These are phyloP conservation scores for Rhodophaea formosa DNA, from an alignment of 2,888 invertebrate genomes.

Conservation along the genomic window DNA sequence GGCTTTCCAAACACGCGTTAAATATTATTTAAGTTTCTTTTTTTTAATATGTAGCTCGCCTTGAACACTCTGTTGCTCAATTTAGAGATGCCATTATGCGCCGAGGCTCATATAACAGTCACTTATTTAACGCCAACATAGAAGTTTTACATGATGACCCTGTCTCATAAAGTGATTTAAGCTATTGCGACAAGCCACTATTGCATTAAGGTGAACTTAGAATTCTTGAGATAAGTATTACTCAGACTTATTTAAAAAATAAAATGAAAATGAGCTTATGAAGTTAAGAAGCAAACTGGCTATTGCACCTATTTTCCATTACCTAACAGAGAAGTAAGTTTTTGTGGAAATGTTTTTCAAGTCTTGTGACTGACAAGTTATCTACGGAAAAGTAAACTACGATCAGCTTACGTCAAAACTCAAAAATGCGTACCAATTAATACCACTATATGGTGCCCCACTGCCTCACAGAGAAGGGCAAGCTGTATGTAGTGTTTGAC, in stretches of 20 bases:
- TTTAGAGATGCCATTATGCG: constrained; percentile 60
- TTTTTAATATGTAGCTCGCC: constrained; percentile 68
- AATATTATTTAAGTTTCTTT: constrained; percentile 44
- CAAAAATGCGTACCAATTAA: background rate
- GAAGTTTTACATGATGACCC: constrained; percentile 42
- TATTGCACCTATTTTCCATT: background rate
- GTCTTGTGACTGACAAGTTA: constrained; percentile 40
- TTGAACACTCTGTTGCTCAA: constrained; percentile 65
- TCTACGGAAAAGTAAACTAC: constrained; percentile 42
- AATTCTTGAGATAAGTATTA: constrained; percentile 27
- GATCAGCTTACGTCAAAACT: background rate
- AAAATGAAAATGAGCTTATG: background rate
- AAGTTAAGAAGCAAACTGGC: no score
- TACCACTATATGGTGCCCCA: background rate
- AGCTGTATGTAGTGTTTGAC: background rate
- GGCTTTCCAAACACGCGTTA: constrained; percentile 61
- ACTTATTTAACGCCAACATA: constrained; percentile 54
- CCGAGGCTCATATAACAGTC: constrained; percentile 49
- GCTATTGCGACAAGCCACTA: constrained; percentile 42
- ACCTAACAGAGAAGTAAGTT: background rate
- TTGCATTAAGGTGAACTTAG: constrained; percentile 7
- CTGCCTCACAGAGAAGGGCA: background rate
- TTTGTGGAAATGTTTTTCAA: constrained; percentile 26
- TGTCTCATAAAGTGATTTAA: constrained; percentile 34
- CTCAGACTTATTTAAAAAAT: background rate